Conservation (phyloP, 1,140 invertebrate species). For the Pseudobourletiella spinata region DNA sequence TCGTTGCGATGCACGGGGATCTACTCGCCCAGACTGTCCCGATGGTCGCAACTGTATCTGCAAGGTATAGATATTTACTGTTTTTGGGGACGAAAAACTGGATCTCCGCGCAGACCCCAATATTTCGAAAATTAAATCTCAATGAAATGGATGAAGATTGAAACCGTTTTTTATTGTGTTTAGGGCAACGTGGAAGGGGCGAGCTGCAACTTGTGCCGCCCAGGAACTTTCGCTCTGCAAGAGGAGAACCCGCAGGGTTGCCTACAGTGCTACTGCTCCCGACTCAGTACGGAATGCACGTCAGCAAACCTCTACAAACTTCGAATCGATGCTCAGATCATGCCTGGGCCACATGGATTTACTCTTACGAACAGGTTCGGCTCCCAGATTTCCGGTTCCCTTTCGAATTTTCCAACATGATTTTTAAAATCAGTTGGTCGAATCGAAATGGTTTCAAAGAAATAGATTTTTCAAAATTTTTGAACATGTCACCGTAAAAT, state of each 20-base stretch:
- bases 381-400: too few relatives aligned
- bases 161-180: conserved; percentile 33
- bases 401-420: not conserved
- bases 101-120: not conserved
- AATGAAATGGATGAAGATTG: not conserved
- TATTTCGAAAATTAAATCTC: not conserved
- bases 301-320: conserved; percentile 54
- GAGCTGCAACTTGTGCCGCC: conserved; percentile 67
- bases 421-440: not conserved
- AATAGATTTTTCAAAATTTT: too few relatives aligned
- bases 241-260: conserved; percentile 69
- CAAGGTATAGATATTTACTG: conserved; percentile 45
- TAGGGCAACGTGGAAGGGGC: conserved; percentile 66
- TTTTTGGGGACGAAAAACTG: conserved; percentile 5
- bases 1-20: conserved; percentile 56
- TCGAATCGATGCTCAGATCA: conserved; percentile 57
- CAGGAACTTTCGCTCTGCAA: conserved; percentile 73
- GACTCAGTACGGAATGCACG: conserved; percentile 64
- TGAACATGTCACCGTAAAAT: too few relatives aligned
- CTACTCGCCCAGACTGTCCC: conserved; percentile 44
- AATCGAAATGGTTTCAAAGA: too few relatives aligned
- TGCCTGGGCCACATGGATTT: conserved; percentile 50
- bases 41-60: conserved; percentile 52
- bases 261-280: conserved; percentile 83
- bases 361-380: conserved; percentile 56